phyloP scores from a whole-genome alignment of 2,113 vertebrate genomes.

The Uria lomvia region DNA sequence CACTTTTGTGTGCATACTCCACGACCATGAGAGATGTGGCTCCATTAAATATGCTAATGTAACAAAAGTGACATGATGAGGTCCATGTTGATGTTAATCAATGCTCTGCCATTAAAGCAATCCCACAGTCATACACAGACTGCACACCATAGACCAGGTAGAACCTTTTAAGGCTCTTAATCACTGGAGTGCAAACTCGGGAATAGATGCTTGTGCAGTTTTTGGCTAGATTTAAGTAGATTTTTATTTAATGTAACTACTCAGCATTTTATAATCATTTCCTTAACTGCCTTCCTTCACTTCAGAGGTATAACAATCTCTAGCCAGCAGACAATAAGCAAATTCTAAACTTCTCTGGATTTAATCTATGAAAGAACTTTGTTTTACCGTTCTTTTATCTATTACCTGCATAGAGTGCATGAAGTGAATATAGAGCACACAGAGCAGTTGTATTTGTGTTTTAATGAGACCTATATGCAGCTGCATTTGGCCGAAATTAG shows the following conservation, averaged over 20 bases:
- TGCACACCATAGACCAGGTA: neutral
- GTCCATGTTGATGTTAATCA: neutral
- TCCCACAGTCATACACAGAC: neutral
- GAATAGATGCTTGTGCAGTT: neutral
- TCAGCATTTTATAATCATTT: slow-evolving; percentile 56
- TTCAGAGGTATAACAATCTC: neutral
- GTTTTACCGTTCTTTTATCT: slow-evolving; percentile 18
- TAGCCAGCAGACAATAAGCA: slow-evolving; percentile 24
- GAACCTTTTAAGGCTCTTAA: neutral
- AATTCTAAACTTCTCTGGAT: slow-evolving; percentile 41
- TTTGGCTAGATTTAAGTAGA: neutral
- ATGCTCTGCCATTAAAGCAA: neutral
- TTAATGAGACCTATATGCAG: slow-evolving; percentile 69
- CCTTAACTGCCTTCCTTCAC: neutral
- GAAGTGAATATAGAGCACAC: neutral
- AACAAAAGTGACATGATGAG: neutral
- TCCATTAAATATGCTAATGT: neutral
- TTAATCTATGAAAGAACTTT: slow-evolving; percentile 44
- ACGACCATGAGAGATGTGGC: neutral
- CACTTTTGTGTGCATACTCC: neutral
- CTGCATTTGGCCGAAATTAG: slow-evolving; percentile 74
- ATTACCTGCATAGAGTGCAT: neutral
- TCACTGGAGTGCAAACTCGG: neutral
- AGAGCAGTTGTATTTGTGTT: slow-evolving; percentile 60
- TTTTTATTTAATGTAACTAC: slow-evolving; percentile 25